Percentiles rank a stretch among this genome's conserved stretches.
These are phyloP conservation scores for Hippoglossus stenolepis DNA, from an alignment of 2,113 vertebrate genomes.

Conservation along the genomic window DNA sequence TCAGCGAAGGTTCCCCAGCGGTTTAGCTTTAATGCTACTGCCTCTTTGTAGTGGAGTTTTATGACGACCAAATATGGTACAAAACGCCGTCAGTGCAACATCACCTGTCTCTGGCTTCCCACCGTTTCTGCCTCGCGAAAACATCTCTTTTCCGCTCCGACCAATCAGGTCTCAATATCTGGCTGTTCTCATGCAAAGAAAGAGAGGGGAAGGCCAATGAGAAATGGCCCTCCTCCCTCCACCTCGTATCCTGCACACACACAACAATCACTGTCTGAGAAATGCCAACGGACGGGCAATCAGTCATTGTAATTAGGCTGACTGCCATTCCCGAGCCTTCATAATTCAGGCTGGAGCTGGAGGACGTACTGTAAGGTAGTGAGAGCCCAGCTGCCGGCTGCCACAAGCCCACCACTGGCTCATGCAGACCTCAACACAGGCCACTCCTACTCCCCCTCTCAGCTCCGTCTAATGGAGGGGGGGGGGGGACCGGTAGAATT, in stretches of 20 bases:
- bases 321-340: conserved; percentile 73
- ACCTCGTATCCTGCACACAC: conserved; percentile 47
- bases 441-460: conserved; percentile 56
- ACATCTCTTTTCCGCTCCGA: conserved; percentile 61
- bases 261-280: conserved; percentile 77
- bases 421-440: conserved; percentile 59
- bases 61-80: conserved; percentile 44
- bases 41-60: conserved; percentile 16
- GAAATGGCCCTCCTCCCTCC: conserved; percentile 62
- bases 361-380: conserved; percentile 49
- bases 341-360: conserved; percentile 72
- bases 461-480: conserved; percentile 32
- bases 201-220: conserved; percentile 70
- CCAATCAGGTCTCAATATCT: conserved; percentile 72
- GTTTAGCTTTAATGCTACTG: not conserved
- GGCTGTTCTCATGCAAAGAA: conserved; percentile 76
- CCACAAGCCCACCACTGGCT: conserved; percentile 58
- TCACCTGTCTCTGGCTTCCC: conserved; percentile 73
- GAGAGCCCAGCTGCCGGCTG: conserved; percentile 64
- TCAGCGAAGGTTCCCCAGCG: not conserved
- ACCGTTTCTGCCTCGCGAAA: conserved; percentile 66
- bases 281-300: conserved; percentile 78
- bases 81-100: conserved; percentile 53
- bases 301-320: conserved; percentile 81
- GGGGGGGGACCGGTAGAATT: conserved; percentile 56